Conservation (phyloP, 2,888 invertebrate species). For the Netelia inedita region DNA sequence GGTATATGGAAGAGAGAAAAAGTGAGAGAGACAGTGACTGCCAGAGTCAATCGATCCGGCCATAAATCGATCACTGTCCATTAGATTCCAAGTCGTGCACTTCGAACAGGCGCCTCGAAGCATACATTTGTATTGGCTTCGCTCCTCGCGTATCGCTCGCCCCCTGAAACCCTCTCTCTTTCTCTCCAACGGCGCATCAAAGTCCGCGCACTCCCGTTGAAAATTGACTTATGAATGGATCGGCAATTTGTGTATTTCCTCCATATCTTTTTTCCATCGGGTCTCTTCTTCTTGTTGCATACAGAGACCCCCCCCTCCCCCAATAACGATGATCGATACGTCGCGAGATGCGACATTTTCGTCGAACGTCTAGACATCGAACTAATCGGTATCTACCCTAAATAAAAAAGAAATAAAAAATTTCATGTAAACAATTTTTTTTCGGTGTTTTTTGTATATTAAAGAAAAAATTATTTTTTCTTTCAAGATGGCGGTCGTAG, state of each 20-base stretch:
- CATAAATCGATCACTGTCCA: constrained; percentile 73
- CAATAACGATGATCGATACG: constrained; percentile 45
- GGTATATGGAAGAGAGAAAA: not conserved
- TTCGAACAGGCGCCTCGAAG: constrained; percentile 65
- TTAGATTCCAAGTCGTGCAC: constrained; percentile 69
- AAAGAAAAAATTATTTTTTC: not conserved
- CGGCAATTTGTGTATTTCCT: constrained; percentile 59
- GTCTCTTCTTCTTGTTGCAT: not conserved
- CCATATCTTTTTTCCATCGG: constrained; percentile 60
- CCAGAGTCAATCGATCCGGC: constrained; percentile 70
- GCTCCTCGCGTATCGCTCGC: constrained; percentile 60
- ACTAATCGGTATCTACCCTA: not conserved
- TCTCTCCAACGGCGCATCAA: constrained; percentile 34
- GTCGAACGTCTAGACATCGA: not conserved
- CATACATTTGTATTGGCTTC: constrained; percentile 68
- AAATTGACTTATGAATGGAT: constrained; percentile 66
- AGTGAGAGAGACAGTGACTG: constrained; percentile 56
- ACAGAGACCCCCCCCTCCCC: not conserved
- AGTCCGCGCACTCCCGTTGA: constrained; percentile 27
- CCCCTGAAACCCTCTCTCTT: constrained; percentile 43
- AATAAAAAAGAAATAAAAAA: not conserved
- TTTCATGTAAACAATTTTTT: not conserved
- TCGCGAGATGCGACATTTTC: not conserved
- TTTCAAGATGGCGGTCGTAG: no score
- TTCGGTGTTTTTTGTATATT: not conserved